Conservation (phyloP, 2,113 vertebrate species). For the Anser brachyrhynchus region DNA sequence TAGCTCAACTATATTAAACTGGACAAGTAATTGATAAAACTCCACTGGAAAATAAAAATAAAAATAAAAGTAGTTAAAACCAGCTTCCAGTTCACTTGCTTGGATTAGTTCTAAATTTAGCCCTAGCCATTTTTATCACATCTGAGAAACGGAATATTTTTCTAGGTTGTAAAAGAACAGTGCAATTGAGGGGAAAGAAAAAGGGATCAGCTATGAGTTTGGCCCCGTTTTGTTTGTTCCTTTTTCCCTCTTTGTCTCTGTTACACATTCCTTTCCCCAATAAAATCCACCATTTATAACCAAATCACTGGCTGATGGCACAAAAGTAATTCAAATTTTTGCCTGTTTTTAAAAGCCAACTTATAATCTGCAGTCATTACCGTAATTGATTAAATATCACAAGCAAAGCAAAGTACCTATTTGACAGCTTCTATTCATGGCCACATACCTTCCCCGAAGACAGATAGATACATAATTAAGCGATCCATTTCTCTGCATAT, state of each 20-base stretch:
- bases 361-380: slow-evolving; percentile 59
- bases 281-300: slow-evolving; percentile 46
- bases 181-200: slow-evolving; percentile 29
- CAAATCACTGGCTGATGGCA: slow-evolving; percentile 51
- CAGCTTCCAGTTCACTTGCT: background rate
- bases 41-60: background rate
- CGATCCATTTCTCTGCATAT: slow-evolving; percentile 66
- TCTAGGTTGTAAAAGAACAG: background rate
- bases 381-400: slow-evolving; percentile 72
- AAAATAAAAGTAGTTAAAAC: background rate
- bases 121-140: background rate
- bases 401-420: slow-evolving; percentile 68
- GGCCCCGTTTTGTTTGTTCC: background rate
- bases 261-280: background rate
- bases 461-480: slow-evolving; percentile 78
- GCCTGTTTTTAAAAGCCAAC: slow-evolving; percentile 74
- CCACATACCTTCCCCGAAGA: slow-evolving; percentile 68
- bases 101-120: slow-evolving; percentile 3
- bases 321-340: slow-evolving; percentile 69
- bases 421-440: slow-evolving; percentile 55
- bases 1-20: background rate
- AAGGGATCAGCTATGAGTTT: background rate
- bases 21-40: background rate
- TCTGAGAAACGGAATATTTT: background rate
- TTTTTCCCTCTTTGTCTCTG: slow-evolving; percentile 26